Percentiles rank a stretch among this genome's conserved stretches.
Conservation (phyloP, 2,888 invertebrate species). For the Mechanitis mazaeus region DNA sequence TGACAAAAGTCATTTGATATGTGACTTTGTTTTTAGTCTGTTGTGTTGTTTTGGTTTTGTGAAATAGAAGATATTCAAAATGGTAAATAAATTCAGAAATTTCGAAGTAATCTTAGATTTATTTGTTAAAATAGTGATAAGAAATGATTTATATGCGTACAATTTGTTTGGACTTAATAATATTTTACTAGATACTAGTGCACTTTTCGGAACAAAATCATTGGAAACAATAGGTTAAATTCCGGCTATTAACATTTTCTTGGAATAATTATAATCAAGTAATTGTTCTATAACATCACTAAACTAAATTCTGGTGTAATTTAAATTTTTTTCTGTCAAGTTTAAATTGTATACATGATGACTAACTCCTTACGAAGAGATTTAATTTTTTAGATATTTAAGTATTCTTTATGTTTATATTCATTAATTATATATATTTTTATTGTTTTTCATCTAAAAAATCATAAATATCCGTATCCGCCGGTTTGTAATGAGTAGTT, state of each 20-base stretch:
- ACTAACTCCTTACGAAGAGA: not conserved
- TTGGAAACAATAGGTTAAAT: too few relatives aligned
- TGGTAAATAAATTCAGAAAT: conserved; percentile 62
- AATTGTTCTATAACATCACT: too few relatives aligned
- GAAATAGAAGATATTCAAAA: conserved; percentile 44
- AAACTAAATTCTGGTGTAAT: too few relatives aligned
- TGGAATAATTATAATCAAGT: too few relatives aligned
- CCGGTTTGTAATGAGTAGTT: not conserved
- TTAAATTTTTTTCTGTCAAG: too few relatives aligned
- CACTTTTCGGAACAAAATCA: not conserved
- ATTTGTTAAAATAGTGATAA: conserved; percentile 13
- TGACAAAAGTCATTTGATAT: conserved; percentile 1
- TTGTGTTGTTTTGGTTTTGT: conserved; percentile 38
- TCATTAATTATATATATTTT: not conserved
- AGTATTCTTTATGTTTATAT: not conserved
- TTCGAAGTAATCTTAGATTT: conserved; percentile 42
- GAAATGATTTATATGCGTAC: conserved; percentile 7
- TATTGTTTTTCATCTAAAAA: not conserved
- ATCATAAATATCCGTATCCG: not conserved
- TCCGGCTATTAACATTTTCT: too few relatives aligned
- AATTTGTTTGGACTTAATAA: conserved; percentile 28
- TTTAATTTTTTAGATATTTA: not conserved
- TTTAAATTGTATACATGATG: not conserved
- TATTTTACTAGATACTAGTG: conserved; percentile 41
- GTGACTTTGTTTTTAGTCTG: conserved; percentile 22